A percentile compares a stretch with the other conserved stretches of the same genome.
phyloP scores from a whole-genome alignment of 2,113 vertebrate genomes.

The Tyrannus savana region DNA sequence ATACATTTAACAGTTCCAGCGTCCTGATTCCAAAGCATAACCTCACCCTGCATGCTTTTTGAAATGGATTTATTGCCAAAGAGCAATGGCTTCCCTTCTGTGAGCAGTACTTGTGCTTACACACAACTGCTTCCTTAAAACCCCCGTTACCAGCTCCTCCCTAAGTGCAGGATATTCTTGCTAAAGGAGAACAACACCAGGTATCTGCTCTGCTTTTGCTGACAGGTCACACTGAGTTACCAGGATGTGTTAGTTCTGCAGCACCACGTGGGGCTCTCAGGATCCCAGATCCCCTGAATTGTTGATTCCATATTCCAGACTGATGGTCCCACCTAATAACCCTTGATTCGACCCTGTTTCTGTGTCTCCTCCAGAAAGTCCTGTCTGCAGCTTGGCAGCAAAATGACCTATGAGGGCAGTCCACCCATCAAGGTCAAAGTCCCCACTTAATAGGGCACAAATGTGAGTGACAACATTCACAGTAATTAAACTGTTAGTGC shows the following conservation, averaged over 20 bases:
- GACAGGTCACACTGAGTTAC: not conserved
- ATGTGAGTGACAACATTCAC: slow-evolving; percentile 56
- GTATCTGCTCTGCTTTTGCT: not conserved
- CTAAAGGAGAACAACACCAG: not conserved
- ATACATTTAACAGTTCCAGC: not conserved
- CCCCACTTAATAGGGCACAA: slow-evolving; percentile 21
- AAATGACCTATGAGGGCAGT: not conserved
- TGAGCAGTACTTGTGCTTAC: not conserved
- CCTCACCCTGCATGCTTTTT: not conserved
- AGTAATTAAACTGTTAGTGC: slow-evolving; percentile 56
- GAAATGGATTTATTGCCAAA: not conserved
- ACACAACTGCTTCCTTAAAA: not conserved
- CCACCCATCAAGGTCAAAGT: slow-evolving; percentile 32
- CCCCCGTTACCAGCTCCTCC: not conserved
- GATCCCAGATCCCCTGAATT: not conserved
- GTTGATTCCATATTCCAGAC: not conserved
- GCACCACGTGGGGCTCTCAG: not conserved
- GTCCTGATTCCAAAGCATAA: not conserved
- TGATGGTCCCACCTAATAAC: not conserved
- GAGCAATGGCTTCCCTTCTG: not conserved
- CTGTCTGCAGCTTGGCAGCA: not conserved
- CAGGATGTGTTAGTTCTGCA: not conserved
- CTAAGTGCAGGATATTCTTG: not conserved
- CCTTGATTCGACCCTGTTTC: not conserved
- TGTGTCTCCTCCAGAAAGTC: not conserved